Evolutionary conservation across 2,797 vertebrate species (phyloP).

Genomic region (Nyctalus aviator): DNA sequence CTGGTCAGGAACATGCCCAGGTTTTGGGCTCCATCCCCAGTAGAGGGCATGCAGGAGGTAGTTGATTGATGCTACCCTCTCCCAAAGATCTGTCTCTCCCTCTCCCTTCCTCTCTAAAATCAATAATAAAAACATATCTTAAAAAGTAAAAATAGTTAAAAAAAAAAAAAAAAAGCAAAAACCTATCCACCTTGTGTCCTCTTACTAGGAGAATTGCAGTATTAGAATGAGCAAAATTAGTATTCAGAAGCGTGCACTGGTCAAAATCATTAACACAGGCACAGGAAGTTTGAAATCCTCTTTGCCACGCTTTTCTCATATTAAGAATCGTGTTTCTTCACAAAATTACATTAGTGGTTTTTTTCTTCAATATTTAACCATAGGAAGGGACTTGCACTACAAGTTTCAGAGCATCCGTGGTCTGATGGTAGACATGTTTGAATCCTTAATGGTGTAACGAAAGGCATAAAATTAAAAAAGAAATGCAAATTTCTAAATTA

Average conservation of each 20-base stretch:
- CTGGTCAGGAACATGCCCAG: neutral
- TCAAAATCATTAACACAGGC: neutral
- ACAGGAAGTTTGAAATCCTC: neutral
- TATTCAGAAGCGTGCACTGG: neutral
- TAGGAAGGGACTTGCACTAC: neutral
- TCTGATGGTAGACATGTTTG: neutral
- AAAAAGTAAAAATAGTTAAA: neutral
- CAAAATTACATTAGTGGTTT: neutral
- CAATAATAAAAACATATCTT: neutral
- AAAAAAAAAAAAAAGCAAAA: neutral
- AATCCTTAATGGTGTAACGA: neutral
- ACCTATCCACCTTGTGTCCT: fast-evolving
- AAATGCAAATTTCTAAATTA: neutral
- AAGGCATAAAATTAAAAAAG: neutral
- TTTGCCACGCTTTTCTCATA: neutral
- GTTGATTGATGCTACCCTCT: neutral
- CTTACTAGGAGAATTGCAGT: neutral
- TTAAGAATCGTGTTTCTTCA: neutral
- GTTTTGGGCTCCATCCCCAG: neutral
- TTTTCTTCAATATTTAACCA: neutral
- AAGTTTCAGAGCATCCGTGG: neutral
- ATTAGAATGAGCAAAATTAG: neutral
- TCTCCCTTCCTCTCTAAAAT: neutral
- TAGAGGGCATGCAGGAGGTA: too few species aligned
- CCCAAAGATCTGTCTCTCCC: neutral